A percentile compares a stretch with the other conserved stretches of the same genome.
phyloP scores from a whole-genome alignment of 92 coral and sea anemone species.

The Blastomussa wellsi region DNA sequence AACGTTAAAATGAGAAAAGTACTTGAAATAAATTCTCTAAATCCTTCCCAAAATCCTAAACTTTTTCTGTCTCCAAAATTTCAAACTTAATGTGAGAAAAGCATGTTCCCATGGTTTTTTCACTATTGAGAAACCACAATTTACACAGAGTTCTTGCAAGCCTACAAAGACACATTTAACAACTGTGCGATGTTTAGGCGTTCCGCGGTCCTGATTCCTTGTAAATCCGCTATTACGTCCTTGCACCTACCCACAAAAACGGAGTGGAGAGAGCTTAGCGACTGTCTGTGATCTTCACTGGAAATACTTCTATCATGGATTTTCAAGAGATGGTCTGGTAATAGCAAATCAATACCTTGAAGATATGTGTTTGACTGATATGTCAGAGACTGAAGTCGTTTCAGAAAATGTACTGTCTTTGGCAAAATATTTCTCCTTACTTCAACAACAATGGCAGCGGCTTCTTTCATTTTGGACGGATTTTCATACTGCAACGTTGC shows the following conservation, averaged over 20 bases:
- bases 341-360: slow-evolving; percentile 23
- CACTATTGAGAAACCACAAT: slow-evolving; percentile 42
- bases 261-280: slow-evolving; percentile 26
- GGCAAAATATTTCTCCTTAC: slow-evolving; percentile 57
- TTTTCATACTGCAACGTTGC: slow-evolving; percentile 75
- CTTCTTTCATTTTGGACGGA: slow-evolving; percentile 60
- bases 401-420: slow-evolving; percentile 45
- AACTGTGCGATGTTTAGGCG: slow-evolving; percentile 14
- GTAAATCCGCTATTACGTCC: slow-evolving; percentile 47
- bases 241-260: slow-evolving; percentile 55
- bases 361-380: slow-evolving; percentile 41
- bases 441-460: slow-evolving; percentile 51
- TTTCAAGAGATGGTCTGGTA: slow-evolving; percentile 31
- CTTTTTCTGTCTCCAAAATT: too few species aligned
- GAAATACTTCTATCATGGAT: slow-evolving; percentile 53
- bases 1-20: too few species aligned
- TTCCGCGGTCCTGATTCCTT: neutral
- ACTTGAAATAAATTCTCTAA: neutral
- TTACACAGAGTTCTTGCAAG: slow-evolving; percentile 67
- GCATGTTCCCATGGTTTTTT: too few species aligned
- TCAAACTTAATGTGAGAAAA: too few species aligned
- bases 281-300: slow-evolving; percentile 15
- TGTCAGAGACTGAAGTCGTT: slow-evolving; percentile 50
- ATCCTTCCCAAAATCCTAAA: neutral
- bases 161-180: slow-evolving; percentile 33